Base-by-base conservation (phyloP, 2,888 invertebrate genomes). In the Macropis europaea region DNA sequence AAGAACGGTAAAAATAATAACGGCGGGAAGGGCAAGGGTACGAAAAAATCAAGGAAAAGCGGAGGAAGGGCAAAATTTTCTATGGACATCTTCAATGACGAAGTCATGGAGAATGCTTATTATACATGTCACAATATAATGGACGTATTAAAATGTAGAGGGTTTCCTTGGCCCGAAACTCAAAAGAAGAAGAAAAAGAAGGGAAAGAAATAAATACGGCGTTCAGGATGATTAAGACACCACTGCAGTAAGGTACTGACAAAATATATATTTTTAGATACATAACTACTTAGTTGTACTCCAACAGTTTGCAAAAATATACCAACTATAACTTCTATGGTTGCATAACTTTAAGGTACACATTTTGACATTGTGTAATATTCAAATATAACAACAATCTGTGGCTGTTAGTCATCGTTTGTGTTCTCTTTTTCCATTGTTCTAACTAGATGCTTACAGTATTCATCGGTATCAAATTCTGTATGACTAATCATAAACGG, bases 51-150 rank as follows among this genome's bases (percentile, higher is more conserved):
- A 89, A 84, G 92, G 79, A 92, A 92, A 77, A 92, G 92, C 69
- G 93, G 91, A 50, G 92, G 93, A 56, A 91, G 91, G 73, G 93
- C 94, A 2, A 92, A 94, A 82, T 94, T 95, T 82, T 94, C 95
- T 32, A 95, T 96, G 57, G 97, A 97, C 84, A 95, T 97, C 85
- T 94, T 97, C 84, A 96, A 96, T 76, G 96, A 96, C 81, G 94
- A 95, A 2, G 97, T 97, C 0, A 97, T 98, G 96, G 95, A 97
- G 77, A 98, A 98, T 86, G 97, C 97, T 0, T 97, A 98, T 88
- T 96, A 96, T 86, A 96, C 96, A 0, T 97, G 97, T 81, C 98
- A 98, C 87, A 97, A 97, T 87, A 95, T 97, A 0, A 97, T 97
- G 90, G 97, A 97, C 86, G 92, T 97, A 7, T 90, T 98, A 11